A percentile compares a stretch with the other conserved stretches of the same genome.
phyloP scores from a whole-genome alignment of 1,140 invertebrate genomes.

The Calliphora vicina region DNA sequence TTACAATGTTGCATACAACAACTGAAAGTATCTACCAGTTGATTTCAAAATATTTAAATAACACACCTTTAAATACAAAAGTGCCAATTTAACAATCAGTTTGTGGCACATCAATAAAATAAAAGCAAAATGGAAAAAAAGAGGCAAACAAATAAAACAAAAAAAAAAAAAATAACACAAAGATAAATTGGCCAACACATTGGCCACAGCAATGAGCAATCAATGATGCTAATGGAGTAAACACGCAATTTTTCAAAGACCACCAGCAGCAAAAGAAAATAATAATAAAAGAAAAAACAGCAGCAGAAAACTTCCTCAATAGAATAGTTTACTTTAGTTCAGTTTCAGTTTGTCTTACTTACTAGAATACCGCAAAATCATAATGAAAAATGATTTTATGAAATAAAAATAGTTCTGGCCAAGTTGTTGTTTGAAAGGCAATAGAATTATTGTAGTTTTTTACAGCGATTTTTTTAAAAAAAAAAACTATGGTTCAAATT shows the following conservation, averaged over 20 bases:
- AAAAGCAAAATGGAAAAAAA: neutral
- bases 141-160: neutral
- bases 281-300: too few species aligned
- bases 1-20: neutral
- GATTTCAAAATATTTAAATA: slow-evolving; percentile 18
- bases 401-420: too few species aligned
- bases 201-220: neutral
- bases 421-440: too few species aligned
- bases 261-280: neutral
- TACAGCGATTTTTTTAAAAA: too few species aligned
- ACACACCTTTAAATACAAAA: neutral
- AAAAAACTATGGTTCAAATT: neutral
- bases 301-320: too few species aligned
- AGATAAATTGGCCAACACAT: neutral
- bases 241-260: neutral
- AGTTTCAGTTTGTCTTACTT: too few species aligned
- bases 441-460: too few species aligned
- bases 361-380: too few species aligned
- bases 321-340: too few species aligned
- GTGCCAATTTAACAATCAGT: slow-evolving; percentile 25
- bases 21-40: too few species aligned
- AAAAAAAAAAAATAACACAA: too few species aligned
- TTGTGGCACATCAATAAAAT: neutral
- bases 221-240: neutral
- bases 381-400: too few species aligned